Evolutionary conservation across 2,888 invertebrate species (phyloP), one percentile per base, ranked within the genome.

Genomic region (Helicoverpa assulta): DNA sequence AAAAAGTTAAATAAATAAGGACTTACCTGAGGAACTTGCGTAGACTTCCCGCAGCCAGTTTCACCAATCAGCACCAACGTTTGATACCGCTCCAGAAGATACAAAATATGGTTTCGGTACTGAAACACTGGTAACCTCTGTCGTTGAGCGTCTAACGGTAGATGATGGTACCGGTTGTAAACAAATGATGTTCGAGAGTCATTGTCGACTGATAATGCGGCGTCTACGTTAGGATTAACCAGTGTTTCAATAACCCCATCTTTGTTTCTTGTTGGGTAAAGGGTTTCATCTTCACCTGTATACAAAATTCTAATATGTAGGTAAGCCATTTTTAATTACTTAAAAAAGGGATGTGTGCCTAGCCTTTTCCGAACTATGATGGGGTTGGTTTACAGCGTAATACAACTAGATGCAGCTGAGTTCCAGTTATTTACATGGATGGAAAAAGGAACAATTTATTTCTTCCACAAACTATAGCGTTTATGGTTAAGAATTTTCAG

Each of bases 11-110:
- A 33, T 37, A 26, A 14, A 40, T 14, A 50, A 64, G 14, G 51
- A 90, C 95, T 94, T 93, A 98, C 98, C 97, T 98, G 99, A 59
- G 99, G 99, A 76, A 99, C 97, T 96, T 99, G 99, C 0, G 99
- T 99, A 88, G 99, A 99, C 93, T 99, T 99, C 47, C 99, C 99
- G 84, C 98, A 98, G 33, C 99, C 99, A 3, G 99, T 99, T 91
- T 99, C 99, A 2, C 99, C 99, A 53, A 98, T 97, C 66, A 98
- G 94, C 62, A 99, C 97, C 56, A 99, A 94, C 0, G 98, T 98
- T 92, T 99, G 99, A 93, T 98, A 98, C 78, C 98, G 97, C 92
- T 99, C 99, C 85, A 99, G 92, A 55, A 94, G 91, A 70, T 99
- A 99, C 61, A 99, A 94, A 62, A 99, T 98, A 85, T 99, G 98